Conservation (phyloP, 2,113 vertebrate species). For the Trogon surrucura region DNA sequence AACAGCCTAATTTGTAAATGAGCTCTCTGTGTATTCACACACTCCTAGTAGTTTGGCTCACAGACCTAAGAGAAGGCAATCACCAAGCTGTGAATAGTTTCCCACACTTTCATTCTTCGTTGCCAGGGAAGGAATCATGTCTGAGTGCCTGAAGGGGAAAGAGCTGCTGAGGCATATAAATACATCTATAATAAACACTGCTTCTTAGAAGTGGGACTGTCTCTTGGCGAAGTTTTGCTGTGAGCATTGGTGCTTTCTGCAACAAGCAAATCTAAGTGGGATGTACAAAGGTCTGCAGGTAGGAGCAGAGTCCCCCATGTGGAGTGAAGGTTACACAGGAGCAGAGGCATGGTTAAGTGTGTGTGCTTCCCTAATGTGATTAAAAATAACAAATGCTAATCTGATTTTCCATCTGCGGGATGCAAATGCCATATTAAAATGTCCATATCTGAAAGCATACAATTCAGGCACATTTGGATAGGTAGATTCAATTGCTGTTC, state of each 20-base stretch:
- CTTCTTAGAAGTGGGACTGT: neutral
- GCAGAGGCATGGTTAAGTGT: neutral
- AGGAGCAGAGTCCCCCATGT: neutral
- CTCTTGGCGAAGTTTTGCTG: neutral
- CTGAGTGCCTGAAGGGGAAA: neutral
- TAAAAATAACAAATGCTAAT: neutral
- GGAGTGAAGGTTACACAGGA: neutral
- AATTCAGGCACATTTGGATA: neutral
- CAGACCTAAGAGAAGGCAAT: slow-evolving; percentile 13
- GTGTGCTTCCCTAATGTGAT: neutral
- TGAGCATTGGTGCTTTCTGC: neutral
- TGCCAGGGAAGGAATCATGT: neutral
- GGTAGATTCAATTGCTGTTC: neutral
- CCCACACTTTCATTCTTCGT: neutral
- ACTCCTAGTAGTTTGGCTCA: neutral
- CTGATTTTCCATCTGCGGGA: neutral
- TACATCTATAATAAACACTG: neutral
- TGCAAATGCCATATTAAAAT: neutral
- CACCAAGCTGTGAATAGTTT: slow-evolving; percentile 20
- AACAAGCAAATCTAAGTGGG: neutral
- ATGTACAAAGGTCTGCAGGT: neutral
- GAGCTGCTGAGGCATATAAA: neutral
- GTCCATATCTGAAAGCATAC: accelerated
- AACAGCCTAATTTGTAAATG: slow-evolving; percentile 54
- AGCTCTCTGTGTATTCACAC: slow-evolving; percentile 38